Conservation (phyloP, 2,888 invertebrate genomes). For the Aproaerema taeniolella region DNA sequence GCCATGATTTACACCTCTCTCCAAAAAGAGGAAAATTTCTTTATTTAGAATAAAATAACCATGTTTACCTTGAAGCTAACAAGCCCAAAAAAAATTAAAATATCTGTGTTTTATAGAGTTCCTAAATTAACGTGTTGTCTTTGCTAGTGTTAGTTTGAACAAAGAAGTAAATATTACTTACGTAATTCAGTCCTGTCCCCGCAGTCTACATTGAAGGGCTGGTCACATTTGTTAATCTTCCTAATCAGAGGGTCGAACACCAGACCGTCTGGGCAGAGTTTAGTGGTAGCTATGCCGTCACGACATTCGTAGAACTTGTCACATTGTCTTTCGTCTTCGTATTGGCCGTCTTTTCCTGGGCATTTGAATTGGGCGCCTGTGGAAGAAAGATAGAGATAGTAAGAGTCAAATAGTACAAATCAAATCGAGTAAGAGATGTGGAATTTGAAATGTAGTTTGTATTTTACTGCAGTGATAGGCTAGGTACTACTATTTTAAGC, state of each 20-base stretch:
- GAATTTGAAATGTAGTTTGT: neutral
- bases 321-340: slow-evolving; percentile 87
- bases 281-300: slow-evolving; percentile 84
- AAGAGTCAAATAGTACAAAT: no score
- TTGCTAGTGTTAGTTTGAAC: no score
- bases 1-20: no score
- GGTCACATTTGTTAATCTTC: slow-evolving; percentile 94
- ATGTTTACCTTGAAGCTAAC: no score
- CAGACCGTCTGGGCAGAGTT: slow-evolving; percentile 91
- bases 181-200: slow-evolving; percentile 92
- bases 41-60: no score
- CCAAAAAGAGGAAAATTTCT: no score
- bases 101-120: no score
- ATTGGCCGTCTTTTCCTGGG: slow-evolving; percentile 87
- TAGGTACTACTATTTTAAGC: neutral
- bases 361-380: slow-evolving; percentile 83
- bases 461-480: neutral
- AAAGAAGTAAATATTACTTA: no score
- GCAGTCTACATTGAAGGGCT: slow-evolving; percentile 94
- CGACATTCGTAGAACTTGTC: slow-evolving; percentile 91
- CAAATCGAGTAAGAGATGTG: neutral
- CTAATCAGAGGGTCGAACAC: slow-evolving; percentile 91
- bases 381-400: slow-evolving; percentile 44
- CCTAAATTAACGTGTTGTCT: no score
- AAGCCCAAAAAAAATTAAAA: no score